Conservation (phyloP, 2,113 vertebrate genomes). For the Tetrax tetrax region DNA sequence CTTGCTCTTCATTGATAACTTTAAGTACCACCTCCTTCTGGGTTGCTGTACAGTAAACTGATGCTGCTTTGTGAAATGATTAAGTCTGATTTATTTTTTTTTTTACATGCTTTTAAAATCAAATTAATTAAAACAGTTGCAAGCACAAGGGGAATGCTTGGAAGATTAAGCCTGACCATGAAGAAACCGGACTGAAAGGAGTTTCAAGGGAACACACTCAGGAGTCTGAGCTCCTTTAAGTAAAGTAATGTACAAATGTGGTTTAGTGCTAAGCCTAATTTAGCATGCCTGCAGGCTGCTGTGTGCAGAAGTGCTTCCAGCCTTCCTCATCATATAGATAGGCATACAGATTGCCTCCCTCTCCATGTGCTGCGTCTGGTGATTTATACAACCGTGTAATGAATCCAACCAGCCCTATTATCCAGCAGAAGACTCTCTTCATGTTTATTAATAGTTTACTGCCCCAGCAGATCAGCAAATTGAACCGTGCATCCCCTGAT, state of each 20-base stretch:
- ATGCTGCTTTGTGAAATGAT: neutral
- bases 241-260: neutral
- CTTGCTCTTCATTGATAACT: neutral
- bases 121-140: neutral
- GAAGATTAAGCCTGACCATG: neutral
- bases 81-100: neutral
- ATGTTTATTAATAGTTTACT: constrained; percentile 36
- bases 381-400: constrained; percentile 16
- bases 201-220: neutral
- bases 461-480: neutral
- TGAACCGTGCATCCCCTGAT: neutral
- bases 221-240: neutral
- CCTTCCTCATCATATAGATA: constrained; percentile 28
- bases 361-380: neutral
- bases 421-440: constrained; percentile 23
- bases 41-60: neutral
- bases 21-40: neutral
- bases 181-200: neutral
- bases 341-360: neutral
- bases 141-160: rapidly evolving
- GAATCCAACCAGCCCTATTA: constrained; percentile 26
- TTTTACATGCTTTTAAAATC: neutral
- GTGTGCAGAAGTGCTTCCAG: neutral
- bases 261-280: constrained; percentile 26
- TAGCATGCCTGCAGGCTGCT: constrained; percentile 35